Evolutionary conservation across 2,888 invertebrate species (phyloP).

Genomic region (Enchytraeus crypticus): DNA sequence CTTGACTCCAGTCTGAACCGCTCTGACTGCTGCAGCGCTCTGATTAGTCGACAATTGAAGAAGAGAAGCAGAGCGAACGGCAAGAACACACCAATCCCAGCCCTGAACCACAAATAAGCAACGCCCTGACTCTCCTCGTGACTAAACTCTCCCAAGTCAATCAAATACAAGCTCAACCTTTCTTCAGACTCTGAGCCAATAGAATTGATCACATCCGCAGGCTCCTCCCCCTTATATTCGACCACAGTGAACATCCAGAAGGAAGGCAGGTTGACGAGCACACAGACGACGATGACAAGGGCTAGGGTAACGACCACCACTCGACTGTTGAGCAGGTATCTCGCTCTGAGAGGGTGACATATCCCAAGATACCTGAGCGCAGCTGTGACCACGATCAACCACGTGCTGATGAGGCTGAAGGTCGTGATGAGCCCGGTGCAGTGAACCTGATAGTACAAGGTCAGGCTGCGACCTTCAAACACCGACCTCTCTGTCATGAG

Average conservation of each 20-base stretch:
- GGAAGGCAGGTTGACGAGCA: slow-evolving; percentile 15
- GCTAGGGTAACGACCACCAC: not conserved
- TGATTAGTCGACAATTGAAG: slow-evolving; percentile 40
- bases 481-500: slow-evolving; percentile 2
- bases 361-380: slow-evolving; percentile 19
- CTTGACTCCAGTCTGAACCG: slow-evolving; percentile 7
- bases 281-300: slow-evolving; percentile 6
- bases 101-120: slow-evolving; percentile 28
- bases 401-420: slow-evolving; percentile 15
- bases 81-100: slow-evolving; percentile 38
- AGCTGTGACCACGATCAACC: slow-evolving; percentile 20
- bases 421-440: slow-evolving; percentile 14
- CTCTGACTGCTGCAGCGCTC: slow-evolving; percentile 19
- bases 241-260: slow-evolving; percentile 14
- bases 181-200: not conserved
- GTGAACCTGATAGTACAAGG: slow-evolving; percentile 16
- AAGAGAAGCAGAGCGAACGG: slow-evolving; percentile 39
- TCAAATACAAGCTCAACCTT: slow-evolving; percentile 9
- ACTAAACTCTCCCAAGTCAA: slow-evolving; percentile 19
- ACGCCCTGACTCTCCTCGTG: slow-evolving; percentile 1
- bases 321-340: slow-evolving; percentile 7
- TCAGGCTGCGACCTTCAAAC: not conserved
- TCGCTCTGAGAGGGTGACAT: slow-evolving; percentile 17
- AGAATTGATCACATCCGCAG: not conserved
- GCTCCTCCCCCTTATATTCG: no score